These are phyloP conservation scores for Sarcoramphus papa DNA, from an alignment of 2,797 vertebrate genomes.

Conservation along the genomic window DNA sequence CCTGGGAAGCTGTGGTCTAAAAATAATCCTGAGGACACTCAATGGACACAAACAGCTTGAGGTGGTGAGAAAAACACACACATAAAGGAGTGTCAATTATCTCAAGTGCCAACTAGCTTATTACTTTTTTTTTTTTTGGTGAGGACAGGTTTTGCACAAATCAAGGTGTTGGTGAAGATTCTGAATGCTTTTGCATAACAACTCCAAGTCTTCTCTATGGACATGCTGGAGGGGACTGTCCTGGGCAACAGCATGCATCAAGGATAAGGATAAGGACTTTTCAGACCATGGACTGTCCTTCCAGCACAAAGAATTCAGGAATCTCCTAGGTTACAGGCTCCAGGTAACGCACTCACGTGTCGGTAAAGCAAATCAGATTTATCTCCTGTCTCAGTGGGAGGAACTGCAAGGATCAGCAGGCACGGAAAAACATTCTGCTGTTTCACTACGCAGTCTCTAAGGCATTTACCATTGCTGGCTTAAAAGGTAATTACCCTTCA, in stretches of 20 bases:
- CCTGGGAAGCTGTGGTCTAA: background rate
- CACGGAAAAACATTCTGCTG: fast-evolving
- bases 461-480: background rate
- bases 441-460: background rate
- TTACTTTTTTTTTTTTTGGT: fast-evolving
- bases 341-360: background rate
- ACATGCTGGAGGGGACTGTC: background rate
- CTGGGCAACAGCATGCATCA: background rate
- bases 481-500: background rate
- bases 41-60: background rate
- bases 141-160: background rate
- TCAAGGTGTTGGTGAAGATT: background rate
- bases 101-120: background rate
- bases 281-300: background rate
- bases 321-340: background rate
- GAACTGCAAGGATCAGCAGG: background rate
- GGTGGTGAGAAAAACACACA: background rate
- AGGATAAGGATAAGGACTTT: background rate
- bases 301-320: background rate
- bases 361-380: background rate
- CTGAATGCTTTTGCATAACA: background rate
- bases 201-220: background rate
- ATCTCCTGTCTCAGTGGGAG: background rate
- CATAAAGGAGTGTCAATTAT: background rate
- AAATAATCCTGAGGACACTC: background rate